Conservation (phyloP, 2,113 vertebrate genomes). For the Xiphophorus couchianus region DNA sequence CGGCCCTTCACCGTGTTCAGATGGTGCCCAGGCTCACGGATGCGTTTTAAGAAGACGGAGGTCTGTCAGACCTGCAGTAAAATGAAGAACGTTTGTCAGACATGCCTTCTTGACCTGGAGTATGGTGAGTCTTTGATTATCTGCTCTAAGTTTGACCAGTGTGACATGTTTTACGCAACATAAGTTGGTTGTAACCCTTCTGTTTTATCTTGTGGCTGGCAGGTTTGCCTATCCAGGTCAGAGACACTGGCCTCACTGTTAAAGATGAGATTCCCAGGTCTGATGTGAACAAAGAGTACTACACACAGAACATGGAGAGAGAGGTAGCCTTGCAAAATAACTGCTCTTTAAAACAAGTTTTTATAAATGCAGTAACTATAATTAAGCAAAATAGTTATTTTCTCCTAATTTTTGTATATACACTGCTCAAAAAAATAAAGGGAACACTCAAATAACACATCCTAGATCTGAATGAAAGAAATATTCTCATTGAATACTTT, state of each 20-base stretch:
- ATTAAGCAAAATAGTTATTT: background rate
- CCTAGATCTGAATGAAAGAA: too few species aligned
- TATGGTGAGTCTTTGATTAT: slow-evolving; percentile 83
- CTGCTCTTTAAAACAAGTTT: background rate
- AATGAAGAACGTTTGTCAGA: slow-evolving; percentile 98
- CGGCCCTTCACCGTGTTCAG: slow-evolving; percentile 97
- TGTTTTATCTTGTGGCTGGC: slow-evolving; percentile 20
- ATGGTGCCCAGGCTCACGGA: slow-evolving; percentile 95
- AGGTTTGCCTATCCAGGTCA: slow-evolving; percentile 98
- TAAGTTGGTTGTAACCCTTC: background rate
- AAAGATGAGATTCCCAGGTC: slow-evolving; percentile 98
- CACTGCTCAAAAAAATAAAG: too few species aligned
- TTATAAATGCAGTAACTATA: background rate
- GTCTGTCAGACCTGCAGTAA: slow-evolving; percentile 99
- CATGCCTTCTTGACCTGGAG: slow-evolving; percentile 96
- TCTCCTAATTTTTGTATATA: background rate
- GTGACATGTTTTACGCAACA: background rate
- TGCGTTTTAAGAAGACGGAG: slow-evolving; percentile 99
- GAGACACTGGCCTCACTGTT: slow-evolving; percentile 92
- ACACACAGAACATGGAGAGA: slow-evolving; percentile 98
- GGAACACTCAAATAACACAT: too few species aligned
- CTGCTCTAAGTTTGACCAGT: background rate
- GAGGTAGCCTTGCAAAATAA: slow-evolving; percentile 85
- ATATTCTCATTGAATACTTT: too few species aligned
- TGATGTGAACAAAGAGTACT: slow-evolving; percentile 98